Evolutionary conservation across 2,888 invertebrate genomes (phyloP), one percentile per base, ranked within the genome.

Genomic region (Odontothrips loti): DNA sequence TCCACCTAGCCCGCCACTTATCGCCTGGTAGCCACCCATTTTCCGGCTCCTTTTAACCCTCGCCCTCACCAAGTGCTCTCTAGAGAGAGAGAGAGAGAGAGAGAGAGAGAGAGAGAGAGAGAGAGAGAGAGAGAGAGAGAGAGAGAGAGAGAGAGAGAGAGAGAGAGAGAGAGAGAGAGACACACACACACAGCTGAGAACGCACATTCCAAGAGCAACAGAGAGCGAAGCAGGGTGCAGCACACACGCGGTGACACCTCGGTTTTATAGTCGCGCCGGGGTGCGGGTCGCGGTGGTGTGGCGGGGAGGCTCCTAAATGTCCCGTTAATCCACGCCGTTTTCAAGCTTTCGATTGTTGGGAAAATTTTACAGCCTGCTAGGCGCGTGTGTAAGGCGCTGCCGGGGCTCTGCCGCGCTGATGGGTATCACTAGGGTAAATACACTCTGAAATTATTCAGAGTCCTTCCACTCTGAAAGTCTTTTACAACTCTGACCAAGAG

Each of bases 61-160:
- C n/a, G n/a, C n/a, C n/a, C n/a, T n/a, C n/a, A n/a, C n/a, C n/a
- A n/a, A n/a, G n/a, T n/a, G n/a, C n/a, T n/a, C n/a, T n/a, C n/a
- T n/a, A n/a, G n/a, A n/a, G n/a, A n/a, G 23, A 79, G 29, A 82
- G 80, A 82, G 79, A 63, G 27, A 82, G 78, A 68, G 47, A 47
- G 78, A 79, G 68, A 82, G 78, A 79, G 47, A 68, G 80, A 82
- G 48, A 68, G 79, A 80, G 79, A 82, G 79, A 58, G 68, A 80
- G 75, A 79, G 47, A 79, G 78, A 48, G 81, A 79, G 48, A 81
- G 51, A 79, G 79, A 47, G 47, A 51, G 79, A 81, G 51, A 23
- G 43, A 68, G 80, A 80, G 80, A 34, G 43, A 75, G 75, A 80
- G 80, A 34, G 43, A 75, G 81, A 80, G 80, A 68, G 43, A 75